Percentiles rank a stretch among this genome's conserved stretches.
Conservation (phyloP, 2,888 invertebrate species). For the Chalcis sispes region DNA sequence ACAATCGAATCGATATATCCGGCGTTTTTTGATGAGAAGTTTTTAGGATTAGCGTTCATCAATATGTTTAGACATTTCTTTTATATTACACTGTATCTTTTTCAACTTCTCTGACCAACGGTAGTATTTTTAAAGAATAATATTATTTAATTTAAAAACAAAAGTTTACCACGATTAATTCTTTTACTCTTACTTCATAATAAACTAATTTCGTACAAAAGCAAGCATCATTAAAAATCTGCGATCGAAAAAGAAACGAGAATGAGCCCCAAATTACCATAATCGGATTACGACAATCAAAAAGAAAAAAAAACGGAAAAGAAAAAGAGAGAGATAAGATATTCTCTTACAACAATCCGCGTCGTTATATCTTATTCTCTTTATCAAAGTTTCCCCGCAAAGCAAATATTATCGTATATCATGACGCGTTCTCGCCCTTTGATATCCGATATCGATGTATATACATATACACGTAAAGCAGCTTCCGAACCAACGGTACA, state of each 20-base stretch:
- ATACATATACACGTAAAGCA: not conserved
- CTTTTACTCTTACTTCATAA: no score
- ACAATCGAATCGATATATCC: not conserved
- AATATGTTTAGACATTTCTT: conserved; percentile 24
- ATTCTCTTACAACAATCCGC: no score
- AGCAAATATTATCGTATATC: conserved; percentile 42
- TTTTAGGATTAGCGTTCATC: conserved; percentile 66
- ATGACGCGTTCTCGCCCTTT: conserved; percentile 38
- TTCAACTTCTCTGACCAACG: not conserved
- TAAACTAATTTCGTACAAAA: no score
- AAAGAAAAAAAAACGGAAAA: no score
- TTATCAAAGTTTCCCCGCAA: no score
- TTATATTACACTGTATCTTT: not conserved
- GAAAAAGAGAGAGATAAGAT: no score
- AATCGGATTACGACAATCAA: conserved; percentile 47
- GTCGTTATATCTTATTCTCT: no score
- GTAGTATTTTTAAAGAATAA: not conserved
- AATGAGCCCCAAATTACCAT: conserved; percentile 40
- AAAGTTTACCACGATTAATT: no score
- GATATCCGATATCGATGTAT: not conserved
- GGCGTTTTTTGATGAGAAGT: conserved; percentile 66
- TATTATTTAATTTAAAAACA: not conserved
- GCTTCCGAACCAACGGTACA: no score
- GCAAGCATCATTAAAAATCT: no score
- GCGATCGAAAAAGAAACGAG: not conserved